A percentile compares a stretch with the other conserved stretches of the same genome.
Conservation (phyloP, 2,797 vertebrate species). For the Notolabrus celidotus region DNA sequence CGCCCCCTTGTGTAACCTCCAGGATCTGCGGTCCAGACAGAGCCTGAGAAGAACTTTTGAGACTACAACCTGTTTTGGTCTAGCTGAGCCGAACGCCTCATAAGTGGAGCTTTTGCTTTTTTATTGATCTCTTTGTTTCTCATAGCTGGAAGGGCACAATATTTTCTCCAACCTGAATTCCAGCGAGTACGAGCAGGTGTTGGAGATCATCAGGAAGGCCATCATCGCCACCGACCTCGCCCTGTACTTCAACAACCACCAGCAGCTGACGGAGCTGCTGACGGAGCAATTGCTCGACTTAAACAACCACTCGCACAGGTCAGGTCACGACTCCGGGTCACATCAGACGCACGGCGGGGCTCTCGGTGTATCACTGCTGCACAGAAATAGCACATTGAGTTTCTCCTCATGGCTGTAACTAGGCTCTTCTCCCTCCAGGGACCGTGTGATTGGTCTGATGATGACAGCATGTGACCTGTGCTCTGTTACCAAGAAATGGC, state of each 20-base stretch:
- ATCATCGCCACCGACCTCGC: constrained; percentile 99
- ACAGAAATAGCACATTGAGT: constrained; percentile 52
- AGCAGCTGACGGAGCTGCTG: constrained; percentile 93
- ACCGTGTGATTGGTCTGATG: constrained; percentile 97
- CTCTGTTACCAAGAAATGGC: constrained; percentile 98
- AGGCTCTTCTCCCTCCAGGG: constrained; percentile 85
- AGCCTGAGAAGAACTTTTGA: constrained; percentile 18
- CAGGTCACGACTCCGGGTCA: constrained; percentile 43
- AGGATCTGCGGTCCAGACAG: constrained; percentile 19
- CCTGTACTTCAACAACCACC: constrained; percentile 97
- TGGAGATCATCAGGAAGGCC: constrained; percentile 99
- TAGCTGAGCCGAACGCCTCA: constrained; percentile 80
- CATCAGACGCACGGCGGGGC: constrained; percentile 13
- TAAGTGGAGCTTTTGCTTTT: constrained; percentile 91
- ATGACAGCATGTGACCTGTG: constrained; percentile 99
- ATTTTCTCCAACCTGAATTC: constrained; percentile 99
- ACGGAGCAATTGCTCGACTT: constrained; percentile 88
- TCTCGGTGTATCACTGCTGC: constrained; percentile 11
- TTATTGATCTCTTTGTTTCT: constrained; percentile 93
- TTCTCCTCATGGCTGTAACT: constrained; percentile 53
- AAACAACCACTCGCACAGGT: constrained; percentile 96
- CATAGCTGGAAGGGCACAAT: constrained; percentile 99
- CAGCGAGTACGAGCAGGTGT: constrained; percentile 97
- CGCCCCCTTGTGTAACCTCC: constrained; percentile 19
- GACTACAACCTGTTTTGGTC: constrained; percentile 62